Base-by-base conservation (phyloP, 2,888 invertebrate genomes). In the Punctoribates punctum region DNA sequence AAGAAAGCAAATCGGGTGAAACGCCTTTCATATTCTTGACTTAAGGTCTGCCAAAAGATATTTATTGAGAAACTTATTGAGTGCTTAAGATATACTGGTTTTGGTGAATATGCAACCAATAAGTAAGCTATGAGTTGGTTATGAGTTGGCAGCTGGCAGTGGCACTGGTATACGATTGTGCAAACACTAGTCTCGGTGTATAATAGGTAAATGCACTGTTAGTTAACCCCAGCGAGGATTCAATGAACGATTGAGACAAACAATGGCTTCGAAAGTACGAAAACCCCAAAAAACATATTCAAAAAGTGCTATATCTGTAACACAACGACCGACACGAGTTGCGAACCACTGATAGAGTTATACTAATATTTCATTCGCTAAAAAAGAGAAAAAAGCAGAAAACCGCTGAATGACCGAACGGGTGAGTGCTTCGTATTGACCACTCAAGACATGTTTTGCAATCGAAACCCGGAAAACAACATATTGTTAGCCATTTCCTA, bases 1-100 rank as follows among this genome's bases (percentile, higher is more conserved):
- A 70, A 42, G 70, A 70, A 70, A 70, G 70, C 70, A 70, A 70
- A 70, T 70, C 70, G 70, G n/a, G n/a, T 70, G 70, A 70, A 70
- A 70, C 70, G 70, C 70, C 70, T 70, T 42, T 70, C 42, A 42
- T 70, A 70, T 70, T 42, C 42, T n/a, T 38, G 38, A 38, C 42
- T 20, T 17, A 23, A 15, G n/a, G 38, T 70, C 42, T 70, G 65
- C 51, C n/a, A 65, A 65, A 38, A 65, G 38, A 65, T 27, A 65
- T 34, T 65, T 34, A 34, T 65, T 65, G 25, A 17, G n/a, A 65
- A 42, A 65, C 23, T 65, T 65, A 65, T 65, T 65, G 34, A 65
- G 65, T 70, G n/a, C 42, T 70, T 70, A 38, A 70, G 70, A 70
- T 46, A 46, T 70, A 70, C 70, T 42, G 42, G 42, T 70, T 70